phyloP scores from a whole-genome alignment of 2,888 invertebrate species.

The Synanthedon tipuliformis region DNA sequence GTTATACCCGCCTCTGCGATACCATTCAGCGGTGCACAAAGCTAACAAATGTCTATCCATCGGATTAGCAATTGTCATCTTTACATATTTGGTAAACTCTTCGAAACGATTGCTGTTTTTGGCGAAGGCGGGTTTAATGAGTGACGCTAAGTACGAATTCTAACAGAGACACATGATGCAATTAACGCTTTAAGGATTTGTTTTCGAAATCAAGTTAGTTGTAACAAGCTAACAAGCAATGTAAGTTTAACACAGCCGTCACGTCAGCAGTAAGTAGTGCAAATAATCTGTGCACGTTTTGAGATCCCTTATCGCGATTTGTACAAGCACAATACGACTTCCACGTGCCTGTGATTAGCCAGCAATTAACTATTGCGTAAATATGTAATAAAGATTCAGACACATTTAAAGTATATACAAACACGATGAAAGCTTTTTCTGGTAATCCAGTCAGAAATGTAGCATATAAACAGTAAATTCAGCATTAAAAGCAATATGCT shows the following conservation, averaged over 20 bases:
- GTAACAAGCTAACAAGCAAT: no score
- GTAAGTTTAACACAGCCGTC: no score
- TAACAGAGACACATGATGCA: conserved; percentile 1
- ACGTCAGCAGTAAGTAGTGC: conserved; percentile 7
- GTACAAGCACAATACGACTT: conserved; percentile 22
- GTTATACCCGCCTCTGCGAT: conserved; percentile 35
- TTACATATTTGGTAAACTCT: conserved; percentile 23
- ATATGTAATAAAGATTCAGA: not conserved
- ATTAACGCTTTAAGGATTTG: conserved; percentile 4
- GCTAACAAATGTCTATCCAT: conserved; percentile 23
- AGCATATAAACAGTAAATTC: no score
- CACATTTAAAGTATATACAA: no score
- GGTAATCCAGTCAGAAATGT: no score
- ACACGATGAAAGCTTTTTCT: no score
- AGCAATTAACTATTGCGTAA: not conserved
- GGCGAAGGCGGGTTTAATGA: not conserved
- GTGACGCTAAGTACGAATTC: not conserved
- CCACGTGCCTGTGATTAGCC: conserved; percentile 34
- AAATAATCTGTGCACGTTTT: conserved; percentile 41
- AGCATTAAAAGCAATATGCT: no score
- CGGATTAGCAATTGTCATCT: conserved; percentile 21
- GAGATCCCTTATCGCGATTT: conserved; percentile 37
- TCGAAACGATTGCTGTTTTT: conserved; percentile 21
- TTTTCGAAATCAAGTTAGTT: not conserved
- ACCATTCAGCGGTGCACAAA: conserved; percentile 12